Conservation (phyloP, 1,140 invertebrate genomes). For the Drosophila obscura region DNA sequence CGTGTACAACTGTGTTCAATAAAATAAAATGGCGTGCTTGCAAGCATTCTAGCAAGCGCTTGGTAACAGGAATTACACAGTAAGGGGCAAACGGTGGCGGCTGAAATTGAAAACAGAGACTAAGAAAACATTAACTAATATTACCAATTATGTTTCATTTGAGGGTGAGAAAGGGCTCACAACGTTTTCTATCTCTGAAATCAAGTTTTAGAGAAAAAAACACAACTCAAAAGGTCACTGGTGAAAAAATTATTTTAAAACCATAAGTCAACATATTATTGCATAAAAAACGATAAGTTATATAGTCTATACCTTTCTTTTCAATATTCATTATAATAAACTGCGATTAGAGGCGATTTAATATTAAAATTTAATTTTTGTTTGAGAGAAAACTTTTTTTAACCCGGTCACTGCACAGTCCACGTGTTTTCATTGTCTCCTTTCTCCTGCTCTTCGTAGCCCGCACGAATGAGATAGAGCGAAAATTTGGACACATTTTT, state of each 20-base stretch:
- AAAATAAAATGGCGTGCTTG: too few relatives aligned
- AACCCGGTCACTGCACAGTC: background rate
- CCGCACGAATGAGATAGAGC: background rate
- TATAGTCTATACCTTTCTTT: background rate
- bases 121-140: slow-evolving; percentile 15
- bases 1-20: too few relatives aligned
- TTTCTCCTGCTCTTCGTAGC: background rate
- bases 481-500: background rate
- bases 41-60: too few relatives aligned
- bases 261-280: slow-evolving; percentile 1
- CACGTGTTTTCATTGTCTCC: background rate
- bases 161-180: slow-evolving; percentile 7
- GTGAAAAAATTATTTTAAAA: slow-evolving; percentile 14
- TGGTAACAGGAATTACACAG: too few relatives aligned
- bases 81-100: too few relatives aligned
- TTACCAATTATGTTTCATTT: slow-evolving; percentile 9
- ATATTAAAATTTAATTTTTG: background rate
- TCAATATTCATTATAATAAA: background rate
- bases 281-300: background rate
- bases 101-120: background rate
- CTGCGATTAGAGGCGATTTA: background rate
- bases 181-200: slow-evolving; percentile 1
- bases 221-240: slow-evolving; percentile 3
- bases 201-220: slow-evolving; percentile 1
- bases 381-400: too few relatives aligned